Evolutionary conservation across 2,113 vertebrate species (phyloP), one percentile per base, ranked within the genome.

Genomic region (Spea multiplicata): DNA sequence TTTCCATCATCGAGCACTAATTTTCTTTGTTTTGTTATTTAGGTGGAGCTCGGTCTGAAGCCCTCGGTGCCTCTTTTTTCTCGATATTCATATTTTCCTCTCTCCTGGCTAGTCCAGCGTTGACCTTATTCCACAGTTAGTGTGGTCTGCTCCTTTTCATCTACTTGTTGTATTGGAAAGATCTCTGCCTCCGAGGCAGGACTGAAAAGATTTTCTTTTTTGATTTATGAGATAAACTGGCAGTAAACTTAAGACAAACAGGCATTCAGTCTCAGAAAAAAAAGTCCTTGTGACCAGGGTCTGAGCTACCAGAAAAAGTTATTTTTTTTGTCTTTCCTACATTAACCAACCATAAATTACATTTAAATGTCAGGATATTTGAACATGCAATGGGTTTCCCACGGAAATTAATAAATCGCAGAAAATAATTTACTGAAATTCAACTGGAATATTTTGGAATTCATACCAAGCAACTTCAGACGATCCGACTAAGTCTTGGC

Each of bases 81-180:
- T 30, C 30, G 62, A 52, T 44, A 67, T 80, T 66, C 50, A 80
- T 44, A 80, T 73, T 80, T 67, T 47, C 71, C 70, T 80, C 77
- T 80, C 66, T 80, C 71, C 71, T 73, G 78, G 78, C 78, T 73
- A 62, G 48, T 47, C 71, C 10, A 62, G 12, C 76, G 7, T 8
- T 80, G 78, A 80, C 78, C 71, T 80, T 80, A 74, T 66, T 68
- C 53, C 9, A 71, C 71, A 68, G 44, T 74, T 74, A 49, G 78
- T 80, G 78, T 74, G 78, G 78, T 80, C 78, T 68, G 71, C 73
- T 80, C 61, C 49, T 65, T 80, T 78, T 61, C 64, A 80, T 73
- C 10, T 74, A 8, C 62, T 73, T 80, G 52, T 73, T 68, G 71
- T 53, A 6, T 17, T 80, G 71, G 71, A 79, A 80, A 67, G 64